Percentiles rank a stretch among this genome's conserved stretches.
Conservation (phyloP, 2,888 invertebrate species). For the Lacanobia oleracea region DNA sequence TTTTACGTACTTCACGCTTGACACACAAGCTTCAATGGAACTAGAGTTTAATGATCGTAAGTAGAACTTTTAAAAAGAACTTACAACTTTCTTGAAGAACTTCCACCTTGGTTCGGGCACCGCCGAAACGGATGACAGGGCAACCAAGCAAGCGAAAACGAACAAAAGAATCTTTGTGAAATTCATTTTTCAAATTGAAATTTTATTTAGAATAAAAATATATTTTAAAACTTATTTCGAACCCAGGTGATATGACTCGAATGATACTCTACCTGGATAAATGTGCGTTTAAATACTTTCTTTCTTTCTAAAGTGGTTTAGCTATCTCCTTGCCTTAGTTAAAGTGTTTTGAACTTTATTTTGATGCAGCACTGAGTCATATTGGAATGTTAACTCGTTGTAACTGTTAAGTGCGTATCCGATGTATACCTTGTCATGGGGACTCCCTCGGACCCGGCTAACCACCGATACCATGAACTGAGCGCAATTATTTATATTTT, state of each 20-base stretch:
- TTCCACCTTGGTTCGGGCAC: slow-evolving; percentile 75
- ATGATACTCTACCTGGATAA: slow-evolving; percentile 57
- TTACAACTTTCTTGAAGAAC: slow-evolving; percentile 74
- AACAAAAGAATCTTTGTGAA: slow-evolving; percentile 67
- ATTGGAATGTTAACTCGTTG: slow-evolving; percentile 2
- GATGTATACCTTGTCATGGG: slow-evolving; percentile 40
- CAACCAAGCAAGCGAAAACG: slow-evolving; percentile 64
- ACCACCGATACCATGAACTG: slow-evolving; percentile 15
- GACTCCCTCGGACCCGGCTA: slow-evolving; percentile 50
- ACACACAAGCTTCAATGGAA: not conserved
- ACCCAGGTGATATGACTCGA: slow-evolving; percentile 43
- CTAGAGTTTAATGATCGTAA: slow-evolving; percentile 2
- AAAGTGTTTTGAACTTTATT: slow-evolving; percentile 22
- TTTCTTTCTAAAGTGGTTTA: slow-evolving; percentile 48
- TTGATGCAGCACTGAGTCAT: slow-evolving; percentile 11
- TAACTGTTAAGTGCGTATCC: slow-evolving; percentile 28
- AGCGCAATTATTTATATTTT: slow-evolving; percentile 2
- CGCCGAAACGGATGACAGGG: slow-evolving; percentile 61
- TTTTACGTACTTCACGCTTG: not conserved
- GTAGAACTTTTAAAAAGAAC: slow-evolving; percentile 35
- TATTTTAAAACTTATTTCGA: slow-evolving; percentile 12
- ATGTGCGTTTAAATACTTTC: slow-evolving; percentile 54
- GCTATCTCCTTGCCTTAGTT: slow-evolving; percentile 23
- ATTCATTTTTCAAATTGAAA: slow-evolving; percentile 70
- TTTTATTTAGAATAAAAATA: not conserved